Conservation (phyloP, 2,113 vertebrate genomes). For the Platysteira castanea region DNA sequence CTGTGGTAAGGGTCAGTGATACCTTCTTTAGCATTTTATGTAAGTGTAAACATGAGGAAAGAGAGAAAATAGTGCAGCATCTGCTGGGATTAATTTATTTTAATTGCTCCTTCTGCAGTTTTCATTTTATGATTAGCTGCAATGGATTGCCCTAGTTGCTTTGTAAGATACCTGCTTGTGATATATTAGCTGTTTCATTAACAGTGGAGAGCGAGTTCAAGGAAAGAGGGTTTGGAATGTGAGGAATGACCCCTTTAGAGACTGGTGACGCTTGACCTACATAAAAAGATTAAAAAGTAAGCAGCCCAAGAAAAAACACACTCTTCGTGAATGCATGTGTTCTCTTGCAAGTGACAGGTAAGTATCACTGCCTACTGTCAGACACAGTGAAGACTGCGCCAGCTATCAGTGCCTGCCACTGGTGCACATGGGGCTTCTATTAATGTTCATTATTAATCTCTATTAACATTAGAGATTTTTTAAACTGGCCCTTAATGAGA, state of each 20-base stretch:
- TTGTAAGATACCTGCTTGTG: not conserved
- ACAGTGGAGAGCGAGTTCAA: not conserved
- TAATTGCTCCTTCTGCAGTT: conserved; percentile 15
- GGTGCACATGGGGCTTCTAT: not conserved
- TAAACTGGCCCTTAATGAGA: not conserved
- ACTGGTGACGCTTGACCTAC: not conserved
- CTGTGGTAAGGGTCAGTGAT: not conserved
- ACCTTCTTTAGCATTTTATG: not conserved
- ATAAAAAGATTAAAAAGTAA: not conserved
- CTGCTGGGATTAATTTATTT: conserved; percentile 35
- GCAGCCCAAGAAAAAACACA: not conserved
- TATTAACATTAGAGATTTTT: not conserved
- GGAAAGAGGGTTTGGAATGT: not conserved
- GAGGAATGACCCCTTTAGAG: not conserved
- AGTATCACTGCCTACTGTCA: not conserved
- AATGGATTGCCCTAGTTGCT: not conserved
- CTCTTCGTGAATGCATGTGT: not conserved
- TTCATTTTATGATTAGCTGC: not conserved
- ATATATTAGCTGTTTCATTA: conserved; percentile 15
- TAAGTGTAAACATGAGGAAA: not conserved
- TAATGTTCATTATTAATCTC: not conserved
- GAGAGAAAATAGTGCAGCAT: not conserved
- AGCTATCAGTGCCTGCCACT: not conserved
- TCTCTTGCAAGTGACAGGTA: not conserved
- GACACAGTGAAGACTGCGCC: not conserved